Base-by-base conservation (phyloP, 2,888 invertebrate species). In the Eupithecia abbreviata region DNA sequence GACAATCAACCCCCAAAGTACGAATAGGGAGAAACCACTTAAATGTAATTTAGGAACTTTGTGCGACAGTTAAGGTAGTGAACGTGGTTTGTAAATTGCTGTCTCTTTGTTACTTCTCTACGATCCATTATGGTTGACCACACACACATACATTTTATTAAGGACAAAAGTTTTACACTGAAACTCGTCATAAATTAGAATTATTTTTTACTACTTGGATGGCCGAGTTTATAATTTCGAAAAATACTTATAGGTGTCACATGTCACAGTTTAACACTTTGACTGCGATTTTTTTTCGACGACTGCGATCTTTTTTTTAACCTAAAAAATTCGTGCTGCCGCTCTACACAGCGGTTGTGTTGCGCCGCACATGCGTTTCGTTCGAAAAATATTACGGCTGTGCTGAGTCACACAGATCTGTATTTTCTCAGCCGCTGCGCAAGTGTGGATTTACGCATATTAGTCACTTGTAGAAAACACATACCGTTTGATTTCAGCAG, bases 31-130 rank as follows among this genome's bases (percentile, higher is more conserved):
- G 58, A 72, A 75, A 73, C 72, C 77, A 55, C 77, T 72, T 77
- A 58, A 74, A 62, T 62, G 73, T 75, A 74, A 73, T 75, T 75
- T 72, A 70, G 75, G 18, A 73, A 73, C 73, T 76, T 73, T 68
- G 43, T 45, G 43, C 62, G 51, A 62, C 65, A 73, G 67, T 66
- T 74, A 69, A 51, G 71, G 43, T 67, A 13, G 73, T 72, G 65
- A 69, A 72, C 74, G 74, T 74, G 72, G 72, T 76, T 71, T 75
- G 75, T 76, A 42, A 73, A 77, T 74, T 77, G 77, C 68, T 73
- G 73, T 69, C 47, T 69, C 69, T 69, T 69, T 69, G 69, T 69
- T 45, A 30, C 12, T 13, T 69, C 30, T 45, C 47, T 69, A 69
- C 47, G 49, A 69, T 69, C 18, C 47, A 18, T 68, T 43, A 68